These are phyloP conservation scores for Daubentonia madagascariensis DNA, from an alignment of 2,113 vertebrate genomes.

Conservation along the genomic window DNA sequence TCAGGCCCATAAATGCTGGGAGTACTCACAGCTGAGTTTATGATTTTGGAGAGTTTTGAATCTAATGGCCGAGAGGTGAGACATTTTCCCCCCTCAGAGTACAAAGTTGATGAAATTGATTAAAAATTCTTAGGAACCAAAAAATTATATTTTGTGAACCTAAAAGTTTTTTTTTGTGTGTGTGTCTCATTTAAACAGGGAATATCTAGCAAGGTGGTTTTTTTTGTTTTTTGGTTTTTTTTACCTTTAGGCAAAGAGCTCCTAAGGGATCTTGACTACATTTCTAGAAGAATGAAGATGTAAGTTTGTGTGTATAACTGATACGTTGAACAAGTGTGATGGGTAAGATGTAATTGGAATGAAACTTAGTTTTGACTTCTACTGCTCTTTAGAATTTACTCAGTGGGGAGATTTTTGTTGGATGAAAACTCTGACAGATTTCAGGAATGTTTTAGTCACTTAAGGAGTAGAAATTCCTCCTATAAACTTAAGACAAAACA, in stretches of 20 bases:
- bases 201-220: neutral
- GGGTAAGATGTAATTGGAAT: neutral
- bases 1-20: constrained; percentile 60
- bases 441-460: neutral
- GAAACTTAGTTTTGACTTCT: neutral
- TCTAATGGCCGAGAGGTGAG: neutral
- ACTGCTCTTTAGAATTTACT: neutral
- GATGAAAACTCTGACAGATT: neutral
- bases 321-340: neutral
- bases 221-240: neutral
- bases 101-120: constrained; percentile 42
- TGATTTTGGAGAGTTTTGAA: constrained; percentile 78
- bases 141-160: constrained; percentile 16
- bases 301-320: neutral
- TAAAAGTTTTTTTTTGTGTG: constrained; percentile 8
- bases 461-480: neutral
- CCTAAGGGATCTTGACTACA: neutral
- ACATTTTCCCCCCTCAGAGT: neutral
- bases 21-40: constrained; percentile 85
- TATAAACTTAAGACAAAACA: neutral
- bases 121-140: constrained; percentile 26
- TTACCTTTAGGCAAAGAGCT: neutral
- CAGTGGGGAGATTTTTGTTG: neutral
- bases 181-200: neutral
- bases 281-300: neutral